These are phyloP conservation scores for Chondrilla cf. caribensis DNA, from an alignment of 37 sponge, comb jelly and placozoan species.

Conservation along the genomic window DNA sequence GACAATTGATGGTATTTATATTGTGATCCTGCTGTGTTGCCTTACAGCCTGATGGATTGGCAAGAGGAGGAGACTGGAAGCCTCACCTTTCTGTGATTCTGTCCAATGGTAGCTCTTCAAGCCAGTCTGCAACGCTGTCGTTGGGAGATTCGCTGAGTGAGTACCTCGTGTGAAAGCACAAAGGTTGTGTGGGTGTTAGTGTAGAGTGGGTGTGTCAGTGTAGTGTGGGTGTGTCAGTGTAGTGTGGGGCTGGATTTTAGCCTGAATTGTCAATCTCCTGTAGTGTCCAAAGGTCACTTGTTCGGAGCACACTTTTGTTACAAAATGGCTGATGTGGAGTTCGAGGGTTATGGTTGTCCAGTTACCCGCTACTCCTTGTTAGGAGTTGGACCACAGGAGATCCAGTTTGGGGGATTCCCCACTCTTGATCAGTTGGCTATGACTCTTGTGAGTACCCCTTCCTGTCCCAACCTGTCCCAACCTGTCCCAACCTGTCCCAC, in stretches of 20 bases:
- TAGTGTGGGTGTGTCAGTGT: too few relatives aligned
- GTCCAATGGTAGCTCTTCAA: conserved; percentile 38
- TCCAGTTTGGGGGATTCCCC: neutral
- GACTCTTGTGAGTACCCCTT: neutral
- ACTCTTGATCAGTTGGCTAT: neutral
- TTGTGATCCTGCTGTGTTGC: too few relatives aligned
- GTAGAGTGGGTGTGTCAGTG: too few relatives aligned
- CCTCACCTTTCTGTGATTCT: conserved; percentile 78
- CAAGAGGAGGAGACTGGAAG: conserved; percentile 70
- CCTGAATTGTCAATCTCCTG: neutral
- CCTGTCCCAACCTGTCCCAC: too few relatives aligned
- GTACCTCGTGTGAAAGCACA: neutral
- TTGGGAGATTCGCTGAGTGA: conserved; percentile 62
- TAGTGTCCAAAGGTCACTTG: conserved; percentile 33
- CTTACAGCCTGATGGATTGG: conserved; percentile 60
- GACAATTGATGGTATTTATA: neutral
- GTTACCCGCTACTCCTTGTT: conserved; percentile 50
- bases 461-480: too few relatives aligned
- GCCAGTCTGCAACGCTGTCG: conserved; percentile 39
- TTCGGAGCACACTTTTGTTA: conserved; percentile 75
- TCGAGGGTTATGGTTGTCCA: conserved; percentile 40
- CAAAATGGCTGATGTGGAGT: conserved; percentile 35
- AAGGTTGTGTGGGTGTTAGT: too few relatives aligned
- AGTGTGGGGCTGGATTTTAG: too few relatives aligned
- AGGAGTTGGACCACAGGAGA: conserved; percentile 31